A percentile compares a stretch with the other conserved stretches of the same genome.
These are phyloP conservation scores for Erannis defoliaria DNA, from an alignment of 2,888 invertebrate species.

Conservation along the genomic window DNA sequence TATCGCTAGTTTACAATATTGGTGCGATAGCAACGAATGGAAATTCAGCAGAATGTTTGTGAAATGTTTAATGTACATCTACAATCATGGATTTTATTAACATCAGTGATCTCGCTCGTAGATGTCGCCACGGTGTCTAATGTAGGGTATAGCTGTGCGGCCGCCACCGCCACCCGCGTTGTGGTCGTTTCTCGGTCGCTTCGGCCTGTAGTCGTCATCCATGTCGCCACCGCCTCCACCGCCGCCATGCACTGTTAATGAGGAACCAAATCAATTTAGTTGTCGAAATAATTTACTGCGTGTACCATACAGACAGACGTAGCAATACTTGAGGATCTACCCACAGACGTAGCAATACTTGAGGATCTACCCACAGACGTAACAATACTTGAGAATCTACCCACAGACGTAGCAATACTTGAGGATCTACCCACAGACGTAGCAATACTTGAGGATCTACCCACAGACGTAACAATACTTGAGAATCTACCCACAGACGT, in stretches of 20 bases:
- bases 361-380: no score
- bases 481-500: no score
- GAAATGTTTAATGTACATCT: background rate
- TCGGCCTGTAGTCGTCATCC: conserved; percentile 59
- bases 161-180: conserved; percentile 49
- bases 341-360: no score
- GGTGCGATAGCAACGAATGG: background rate
- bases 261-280: background rate
- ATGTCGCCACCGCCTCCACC: conserved; percentile 21
- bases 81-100: conserved; percentile 9
- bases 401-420: no score
- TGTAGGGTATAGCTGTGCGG: conserved; percentile 70
- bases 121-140: conserved; percentile 65
- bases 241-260: conserved; percentile 3
- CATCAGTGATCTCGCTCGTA: conserved; percentile 61
- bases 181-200: conserved; percentile 52
- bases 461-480: no score
- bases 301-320: background rate
- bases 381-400: no score
- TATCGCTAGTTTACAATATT: no score
- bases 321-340: no score
- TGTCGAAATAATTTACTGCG: no score
- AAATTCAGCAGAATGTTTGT: background rate
- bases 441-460: no score
- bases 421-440: no score